Conservation (phyloP, 2,797 vertebrate species). For the Cossypha polioptera region DNA sequence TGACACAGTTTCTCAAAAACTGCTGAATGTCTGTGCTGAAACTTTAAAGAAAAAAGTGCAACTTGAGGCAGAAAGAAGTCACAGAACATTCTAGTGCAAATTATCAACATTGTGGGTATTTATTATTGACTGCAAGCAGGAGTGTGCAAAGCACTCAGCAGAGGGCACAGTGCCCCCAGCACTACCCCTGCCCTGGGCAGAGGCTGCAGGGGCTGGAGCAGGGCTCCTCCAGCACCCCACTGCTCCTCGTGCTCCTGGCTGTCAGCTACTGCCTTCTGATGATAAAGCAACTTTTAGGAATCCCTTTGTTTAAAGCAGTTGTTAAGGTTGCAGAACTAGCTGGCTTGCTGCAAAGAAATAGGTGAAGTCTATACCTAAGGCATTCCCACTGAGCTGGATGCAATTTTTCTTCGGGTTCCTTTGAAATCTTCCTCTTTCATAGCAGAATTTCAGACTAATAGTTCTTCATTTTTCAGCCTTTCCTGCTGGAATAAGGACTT, state of each 20-base stretch:
- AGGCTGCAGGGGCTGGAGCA: background rate
- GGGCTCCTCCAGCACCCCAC: background rate
- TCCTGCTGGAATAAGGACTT: constrained; percentile 7
- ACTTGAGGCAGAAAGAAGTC: constrained; percentile 18
- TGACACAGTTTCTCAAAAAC: background rate
- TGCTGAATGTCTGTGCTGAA: constrained; percentile 6
- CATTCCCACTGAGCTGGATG: background rate
- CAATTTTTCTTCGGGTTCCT: background rate
- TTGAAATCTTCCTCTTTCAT: constrained; percentile 14
- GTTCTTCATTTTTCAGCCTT: background rate
- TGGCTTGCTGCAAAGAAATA: constrained; percentile 6
- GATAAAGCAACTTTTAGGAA: background rate
- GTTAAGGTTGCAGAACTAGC: background rate
- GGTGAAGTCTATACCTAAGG: constrained; percentile 27
- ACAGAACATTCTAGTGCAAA: background rate
- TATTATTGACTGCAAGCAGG: background rate
- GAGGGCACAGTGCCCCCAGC: accelerated
- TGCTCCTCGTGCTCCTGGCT: background rate
- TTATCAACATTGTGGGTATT: background rate
- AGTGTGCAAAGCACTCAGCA: background rate
- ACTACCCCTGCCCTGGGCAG: background rate
- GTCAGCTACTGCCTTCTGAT: background rate
- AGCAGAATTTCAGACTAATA: background rate
- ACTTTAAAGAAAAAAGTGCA: background rate
- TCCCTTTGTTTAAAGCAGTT: background rate